Evolutionary conservation across 2,888 invertebrate genomes (phyloP), one percentile per base, ranked within the genome.

Genomic region (Drosophila fulvimacula): DNA sequence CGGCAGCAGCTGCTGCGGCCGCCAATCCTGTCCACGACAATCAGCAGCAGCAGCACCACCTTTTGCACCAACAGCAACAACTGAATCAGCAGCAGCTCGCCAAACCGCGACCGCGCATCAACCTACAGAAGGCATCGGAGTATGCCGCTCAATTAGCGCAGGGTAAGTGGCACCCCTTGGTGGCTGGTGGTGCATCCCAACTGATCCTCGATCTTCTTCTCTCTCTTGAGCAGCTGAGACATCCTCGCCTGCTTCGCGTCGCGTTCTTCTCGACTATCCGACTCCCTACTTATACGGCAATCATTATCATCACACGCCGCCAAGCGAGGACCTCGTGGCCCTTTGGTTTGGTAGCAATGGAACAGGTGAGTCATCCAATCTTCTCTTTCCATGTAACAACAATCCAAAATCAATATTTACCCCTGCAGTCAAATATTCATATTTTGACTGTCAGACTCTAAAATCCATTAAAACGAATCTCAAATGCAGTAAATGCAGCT

Each of bases 281-380:
- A 93, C 88, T 83, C 92, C 93, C 27, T 93, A 93, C 87, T 76
- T 93, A 59, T 93, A 93, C 81, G 91, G 92, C 48, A 93, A 93
- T 81, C 92, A 91, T 73, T 93, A 93, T 93, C 82, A 82, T 39
- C 93, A 93, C 76, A 90, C 93, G 82, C 93, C 95, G 85, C 95
- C 95, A 90, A 96, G 95, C 92, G 96, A 96, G 93, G 96, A 96
- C 92, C 93, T 96, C 90, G 95, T 96, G 91, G 95, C 96, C 80
- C 93, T 96, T 81, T 96, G 95, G 94, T 95, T 96, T 91, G 94
- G 95, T 83, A 94, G 95, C 90, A 94, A 94, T 90, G 94, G 93
- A 72, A 91, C 95, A 93, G 94, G 94, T 94, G 92, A 93, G 93
- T 92, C 86, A 19, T n/a, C 34, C 19, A 46, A 32, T 21, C 6